A percentile compares a stretch with the other conserved stretches of the same genome.
Evolutionary conservation across 2,888 invertebrate species (phyloP).

Genomic region (Ennomos fuscantarius): DNA sequence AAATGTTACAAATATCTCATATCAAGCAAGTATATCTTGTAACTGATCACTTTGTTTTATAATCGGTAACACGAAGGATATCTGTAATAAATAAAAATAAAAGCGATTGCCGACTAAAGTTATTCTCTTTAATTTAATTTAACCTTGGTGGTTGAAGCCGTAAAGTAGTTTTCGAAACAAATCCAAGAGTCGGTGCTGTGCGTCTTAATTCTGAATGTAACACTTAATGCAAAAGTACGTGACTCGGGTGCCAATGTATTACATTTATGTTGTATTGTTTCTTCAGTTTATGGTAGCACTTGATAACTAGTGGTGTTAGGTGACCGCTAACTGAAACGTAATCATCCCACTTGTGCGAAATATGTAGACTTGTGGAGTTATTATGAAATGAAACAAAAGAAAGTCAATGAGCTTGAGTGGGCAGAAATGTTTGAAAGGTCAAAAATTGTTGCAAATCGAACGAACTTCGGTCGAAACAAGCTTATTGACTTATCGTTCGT

Average conservation of each 20-base stretch:
- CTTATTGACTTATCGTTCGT: too few species aligned
- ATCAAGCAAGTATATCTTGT: background rate
- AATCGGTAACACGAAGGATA: slow-evolving; percentile 13
- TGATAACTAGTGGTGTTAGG: slow-evolving; percentile 11
- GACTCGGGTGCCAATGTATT: slow-evolving; percentile 52
- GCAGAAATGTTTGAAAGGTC: too few species aligned
- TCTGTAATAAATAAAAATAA: slow-evolving; percentile 10
- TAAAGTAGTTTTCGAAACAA: slow-evolving; percentile 56
- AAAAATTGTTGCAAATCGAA: too few species aligned
- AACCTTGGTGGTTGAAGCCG: slow-evolving; percentile 43
- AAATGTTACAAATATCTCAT: slow-evolving; percentile 21
- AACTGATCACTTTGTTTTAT: slow-evolving; percentile 6
- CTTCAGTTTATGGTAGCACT: slow-evolving; percentile 40
- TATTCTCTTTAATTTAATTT: slow-evolving; percentile 35
- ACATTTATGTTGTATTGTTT: slow-evolving; percentile 62
- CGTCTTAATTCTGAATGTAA: slow-evolving; percentile 55
- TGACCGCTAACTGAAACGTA: slow-evolving; percentile 15
- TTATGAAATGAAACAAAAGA: too few species aligned
- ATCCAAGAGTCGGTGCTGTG: slow-evolving; percentile 44
- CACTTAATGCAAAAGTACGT: slow-evolving; percentile 71
- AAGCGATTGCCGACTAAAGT: slow-evolving; percentile 16
- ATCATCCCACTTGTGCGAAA: background rate
- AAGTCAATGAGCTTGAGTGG: too few species aligned
- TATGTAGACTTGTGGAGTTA: too few species aligned
- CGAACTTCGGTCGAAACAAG: too few species aligned